A percentile compares a stretch with the other conserved stretches of the same genome.
These are phyloP conservation scores for Macrochelys suwanniensis DNA, from an alignment of 2,797 vertebrate genomes.

Conservation along the genomic window DNA sequence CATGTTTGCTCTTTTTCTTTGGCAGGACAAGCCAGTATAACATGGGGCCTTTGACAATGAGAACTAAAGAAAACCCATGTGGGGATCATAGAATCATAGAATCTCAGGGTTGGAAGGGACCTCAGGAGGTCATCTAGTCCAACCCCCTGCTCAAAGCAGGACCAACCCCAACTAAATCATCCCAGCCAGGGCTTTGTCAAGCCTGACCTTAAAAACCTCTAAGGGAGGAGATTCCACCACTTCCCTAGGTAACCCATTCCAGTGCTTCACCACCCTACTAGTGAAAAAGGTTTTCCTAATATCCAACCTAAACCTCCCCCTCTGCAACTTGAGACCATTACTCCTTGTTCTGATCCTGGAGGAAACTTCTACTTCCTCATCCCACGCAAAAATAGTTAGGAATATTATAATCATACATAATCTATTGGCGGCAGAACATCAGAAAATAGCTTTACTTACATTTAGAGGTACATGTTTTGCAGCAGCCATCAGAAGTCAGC, in stretches of 20 bases:
- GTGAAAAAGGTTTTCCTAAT: too few species aligned
- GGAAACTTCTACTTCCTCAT: neutral
- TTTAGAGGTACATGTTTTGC: constrained; percentile 59
- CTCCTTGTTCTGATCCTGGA: neutral
- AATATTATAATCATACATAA: neutral
- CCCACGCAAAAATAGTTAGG: neutral
- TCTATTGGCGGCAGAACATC: neutral
- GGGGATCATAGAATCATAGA: neutral
- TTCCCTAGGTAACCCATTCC: too few species aligned
- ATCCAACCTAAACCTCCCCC: too few species aligned
- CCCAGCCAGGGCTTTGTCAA: too few species aligned
- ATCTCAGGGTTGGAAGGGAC: too few species aligned
- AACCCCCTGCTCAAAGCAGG: too few species aligned
- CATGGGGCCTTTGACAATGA: neutral
- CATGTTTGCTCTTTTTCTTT: neutral
- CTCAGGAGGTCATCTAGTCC: too few species aligned
- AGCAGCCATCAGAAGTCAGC: constrained; percentile 66
- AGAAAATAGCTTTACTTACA: constrained; percentile 55
- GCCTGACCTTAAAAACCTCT: too few species aligned
- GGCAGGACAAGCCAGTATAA: neutral
- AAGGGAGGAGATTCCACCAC: too few species aligned
- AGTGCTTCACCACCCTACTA: too few species aligned
- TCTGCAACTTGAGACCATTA: too few species aligned
- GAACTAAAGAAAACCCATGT: neutral
- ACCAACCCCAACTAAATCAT: too few species aligned